Conservation (phyloP, 2,113 vertebrate species). For the Shinisaurus crocodilurus region DNA sequence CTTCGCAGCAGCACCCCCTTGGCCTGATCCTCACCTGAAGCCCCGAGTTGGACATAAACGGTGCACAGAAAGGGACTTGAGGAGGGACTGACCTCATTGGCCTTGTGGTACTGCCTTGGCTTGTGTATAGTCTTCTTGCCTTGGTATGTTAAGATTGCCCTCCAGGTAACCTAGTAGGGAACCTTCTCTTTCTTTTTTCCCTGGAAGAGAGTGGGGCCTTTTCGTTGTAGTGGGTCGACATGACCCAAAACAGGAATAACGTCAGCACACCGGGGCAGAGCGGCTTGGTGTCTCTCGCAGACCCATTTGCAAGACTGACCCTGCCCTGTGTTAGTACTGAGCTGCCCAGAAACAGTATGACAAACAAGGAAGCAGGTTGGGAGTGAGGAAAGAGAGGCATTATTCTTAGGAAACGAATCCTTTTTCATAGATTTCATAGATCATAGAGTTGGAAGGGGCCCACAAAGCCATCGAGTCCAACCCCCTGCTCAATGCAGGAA, state of each 20-base stretch:
- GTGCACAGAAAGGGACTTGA: not conserved
- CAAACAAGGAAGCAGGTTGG: not conserved
- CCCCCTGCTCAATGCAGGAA: no score
- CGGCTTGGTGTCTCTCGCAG: not conserved
- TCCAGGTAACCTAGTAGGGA: not conserved
- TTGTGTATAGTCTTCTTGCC: not conserved
- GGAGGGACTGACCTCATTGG: not conserved
- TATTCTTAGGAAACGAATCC: not conserved
- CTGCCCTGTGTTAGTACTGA: not conserved
- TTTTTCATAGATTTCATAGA: no score
- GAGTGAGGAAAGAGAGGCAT: not conserved
- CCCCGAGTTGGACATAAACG: rapidly evolving
- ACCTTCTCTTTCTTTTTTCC: not conserved
- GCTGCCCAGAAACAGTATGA: no score
- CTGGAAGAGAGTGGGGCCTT: not conserved
- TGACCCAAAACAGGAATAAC: no score
- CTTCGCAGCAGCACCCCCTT: not conserved
- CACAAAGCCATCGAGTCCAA: no score
- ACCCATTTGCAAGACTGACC: not conserved
- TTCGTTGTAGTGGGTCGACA: not conserved
- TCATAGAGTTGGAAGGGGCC: no score
- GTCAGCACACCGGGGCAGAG: not conserved
- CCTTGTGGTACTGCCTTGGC: not conserved
- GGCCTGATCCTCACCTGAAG: rapidly evolving
- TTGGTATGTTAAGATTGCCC: not conserved